Conservation (phyloP, 2,113 vertebrate species). For the Falco punctatus region DNA sequence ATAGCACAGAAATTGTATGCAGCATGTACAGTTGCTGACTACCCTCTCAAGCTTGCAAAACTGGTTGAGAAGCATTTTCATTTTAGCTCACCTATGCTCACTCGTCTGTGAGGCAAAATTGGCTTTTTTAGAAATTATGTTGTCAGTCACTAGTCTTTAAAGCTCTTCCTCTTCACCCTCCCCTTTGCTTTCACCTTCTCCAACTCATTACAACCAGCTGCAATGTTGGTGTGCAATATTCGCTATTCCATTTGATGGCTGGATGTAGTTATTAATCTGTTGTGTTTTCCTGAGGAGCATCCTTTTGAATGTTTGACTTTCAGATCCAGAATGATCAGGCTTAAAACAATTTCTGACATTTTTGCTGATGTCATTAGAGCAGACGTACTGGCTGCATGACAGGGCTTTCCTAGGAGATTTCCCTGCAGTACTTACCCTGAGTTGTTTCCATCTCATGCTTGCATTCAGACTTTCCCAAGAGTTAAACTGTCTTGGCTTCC, state of each 20-base stretch:
- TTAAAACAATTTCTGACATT: neutral
- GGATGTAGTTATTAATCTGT: neutral
- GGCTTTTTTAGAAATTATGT: neutral
- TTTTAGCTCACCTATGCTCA: neutral
- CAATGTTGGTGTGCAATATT: neutral
- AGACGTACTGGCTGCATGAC: neutral
- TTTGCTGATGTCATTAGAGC: neutral
- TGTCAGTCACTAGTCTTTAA: neutral
- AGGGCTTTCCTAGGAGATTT: neutral
- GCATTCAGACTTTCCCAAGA: neutral
- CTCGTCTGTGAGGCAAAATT: neutral
- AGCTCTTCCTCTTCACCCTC: neutral
- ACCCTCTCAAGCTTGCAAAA: neutral
- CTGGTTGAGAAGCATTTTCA: neutral
- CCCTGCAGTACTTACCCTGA: neutral
- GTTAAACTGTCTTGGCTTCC: neutral
- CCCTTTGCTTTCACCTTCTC: neutral
- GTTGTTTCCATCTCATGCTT: neutral
- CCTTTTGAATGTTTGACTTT: neutral
- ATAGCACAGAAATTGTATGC: neutral
- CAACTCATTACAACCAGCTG: neutral
- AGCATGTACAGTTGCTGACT: neutral
- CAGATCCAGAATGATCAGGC: neutral
- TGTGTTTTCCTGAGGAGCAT: neutral
- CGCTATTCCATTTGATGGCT: neutral